Evolutionary conservation across 1,140 invertebrate genomes (phyloP).

Genomic region (Lasioglossum albipes): DNA sequence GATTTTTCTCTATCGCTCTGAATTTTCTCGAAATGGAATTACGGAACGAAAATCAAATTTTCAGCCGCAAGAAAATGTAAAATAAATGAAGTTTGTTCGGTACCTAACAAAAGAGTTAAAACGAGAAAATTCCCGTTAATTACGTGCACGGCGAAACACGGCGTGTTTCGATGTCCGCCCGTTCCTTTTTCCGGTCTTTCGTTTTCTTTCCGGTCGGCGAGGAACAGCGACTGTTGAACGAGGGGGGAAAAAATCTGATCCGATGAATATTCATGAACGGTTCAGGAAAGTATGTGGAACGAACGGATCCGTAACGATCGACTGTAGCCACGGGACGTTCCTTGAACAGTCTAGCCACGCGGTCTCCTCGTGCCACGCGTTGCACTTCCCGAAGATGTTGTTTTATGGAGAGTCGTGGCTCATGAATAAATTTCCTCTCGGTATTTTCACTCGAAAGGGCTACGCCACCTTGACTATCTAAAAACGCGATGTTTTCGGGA

Average conservation of each 20-base stretch:
- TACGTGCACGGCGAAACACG: too few species aligned
- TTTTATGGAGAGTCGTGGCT: conserved; percentile 23
- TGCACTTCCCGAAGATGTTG: conserved; percentile 17
- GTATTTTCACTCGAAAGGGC: conserved; percentile 30
- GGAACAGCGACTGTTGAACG: too few species aligned
- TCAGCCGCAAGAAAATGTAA: too few species aligned
- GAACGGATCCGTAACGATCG: conserved; percentile 8
- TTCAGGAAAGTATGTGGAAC: conserved; percentile 8
- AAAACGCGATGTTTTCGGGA: too few species aligned
- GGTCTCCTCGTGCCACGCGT: background rate
- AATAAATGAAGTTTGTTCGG: too few species aligned
- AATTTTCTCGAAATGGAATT: too few species aligned
- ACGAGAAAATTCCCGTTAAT: too few species aligned
- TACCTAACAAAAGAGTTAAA: too few species aligned
- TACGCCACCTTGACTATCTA: too few species aligned
- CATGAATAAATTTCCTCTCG: conserved; percentile 59
- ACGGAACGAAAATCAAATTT: too few species aligned
- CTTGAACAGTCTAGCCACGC: too few species aligned
- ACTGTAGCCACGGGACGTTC: background rate
- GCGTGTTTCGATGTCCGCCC: background rate
- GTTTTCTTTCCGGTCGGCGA: background rate
- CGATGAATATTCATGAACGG: conserved; percentile 49
- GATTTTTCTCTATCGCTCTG: too few species aligned
- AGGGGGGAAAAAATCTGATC: background rate
- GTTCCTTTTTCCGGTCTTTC: background rate